Conservation (phyloP, 2,888 invertebrate species). For the Stenichneumon culpator region DNA sequence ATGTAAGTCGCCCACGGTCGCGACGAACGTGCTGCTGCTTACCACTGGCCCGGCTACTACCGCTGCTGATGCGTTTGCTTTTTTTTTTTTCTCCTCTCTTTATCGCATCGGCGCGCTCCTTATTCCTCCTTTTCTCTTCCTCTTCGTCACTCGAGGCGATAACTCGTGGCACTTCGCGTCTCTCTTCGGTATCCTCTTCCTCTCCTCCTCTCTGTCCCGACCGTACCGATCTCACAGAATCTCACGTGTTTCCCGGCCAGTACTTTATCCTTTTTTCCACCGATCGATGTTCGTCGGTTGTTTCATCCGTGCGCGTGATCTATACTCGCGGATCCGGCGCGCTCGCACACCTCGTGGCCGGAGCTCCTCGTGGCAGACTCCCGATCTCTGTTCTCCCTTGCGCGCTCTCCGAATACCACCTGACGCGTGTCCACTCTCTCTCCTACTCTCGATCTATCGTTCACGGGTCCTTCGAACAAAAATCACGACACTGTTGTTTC, state of each 20-base stretch:
- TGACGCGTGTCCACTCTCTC: slow-evolving; percentile 30
- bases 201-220: neutral
- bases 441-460: neutral
- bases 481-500: slow-evolving; percentile 16
- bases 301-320: slow-evolving; percentile 36
- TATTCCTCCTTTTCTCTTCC: slow-evolving; percentile 52
- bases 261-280: neutral
- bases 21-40: slow-evolving; percentile 32
- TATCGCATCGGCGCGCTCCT: slow-evolving; percentile 34
- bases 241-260: neutral
- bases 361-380: slow-evolving; percentile 63
- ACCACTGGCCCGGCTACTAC: neutral
- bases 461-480: neutral
- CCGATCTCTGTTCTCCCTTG: slow-evolving; percentile 50
- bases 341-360: slow-evolving; percentile 41
- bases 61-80: slow-evolving; percentile 12
- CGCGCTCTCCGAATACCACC: slow-evolving; percentile 53
- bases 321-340: neutral
- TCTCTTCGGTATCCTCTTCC: neutral
- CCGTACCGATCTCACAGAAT: neutral
- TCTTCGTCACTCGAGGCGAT: slow-evolving; percentile 49
- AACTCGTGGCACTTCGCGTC: slow-evolving; percentile 32
- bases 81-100: slow-evolving; percentile 1
- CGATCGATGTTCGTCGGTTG: neutral
- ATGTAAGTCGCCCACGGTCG: slow-evolving; percentile 31